phyloP scores from a whole-genome alignment of 2,888 invertebrate genomes.

The Psylliodes chrysocephalus region DNA sequence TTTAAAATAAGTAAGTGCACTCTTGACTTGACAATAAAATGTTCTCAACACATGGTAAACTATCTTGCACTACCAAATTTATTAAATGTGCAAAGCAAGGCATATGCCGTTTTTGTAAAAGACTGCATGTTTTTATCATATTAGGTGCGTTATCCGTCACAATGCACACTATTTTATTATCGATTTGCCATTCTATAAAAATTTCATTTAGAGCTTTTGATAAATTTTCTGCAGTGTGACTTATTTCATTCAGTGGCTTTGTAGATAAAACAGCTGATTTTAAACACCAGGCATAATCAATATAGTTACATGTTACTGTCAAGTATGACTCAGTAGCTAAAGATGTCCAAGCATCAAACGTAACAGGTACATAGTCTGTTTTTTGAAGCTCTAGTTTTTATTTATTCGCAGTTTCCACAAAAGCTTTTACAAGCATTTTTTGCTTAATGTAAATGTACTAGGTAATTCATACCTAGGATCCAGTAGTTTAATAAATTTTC shows the following conservation, averaged over 20 bases:
- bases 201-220: background rate
- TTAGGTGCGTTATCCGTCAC: background rate
- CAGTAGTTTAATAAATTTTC: background rate
- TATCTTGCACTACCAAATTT: background rate
- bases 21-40: too few relatives aligned
- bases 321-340: background rate
- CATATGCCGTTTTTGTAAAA: slow-evolving; percentile 5
- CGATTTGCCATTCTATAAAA: background rate
- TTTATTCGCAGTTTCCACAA: too few relatives aligned
- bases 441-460: background rate
- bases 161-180: background rate
- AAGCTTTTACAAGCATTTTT: background rate
- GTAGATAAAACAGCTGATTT: background rate
- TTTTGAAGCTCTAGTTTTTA: too few relatives aligned
- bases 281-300: background rate
- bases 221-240: background rate
- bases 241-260: background rate
- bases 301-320: background rate
- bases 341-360: background rate
- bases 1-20: too few relatives aligned
- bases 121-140: background rate
- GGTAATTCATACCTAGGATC: background rate
- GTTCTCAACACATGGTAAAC: too few relatives aligned
- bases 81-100: background rate
- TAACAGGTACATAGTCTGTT: too few relatives aligned